Conservation (phyloP, 2,797 vertebrate genomes). For the Euphonia xanthogaster region DNA sequence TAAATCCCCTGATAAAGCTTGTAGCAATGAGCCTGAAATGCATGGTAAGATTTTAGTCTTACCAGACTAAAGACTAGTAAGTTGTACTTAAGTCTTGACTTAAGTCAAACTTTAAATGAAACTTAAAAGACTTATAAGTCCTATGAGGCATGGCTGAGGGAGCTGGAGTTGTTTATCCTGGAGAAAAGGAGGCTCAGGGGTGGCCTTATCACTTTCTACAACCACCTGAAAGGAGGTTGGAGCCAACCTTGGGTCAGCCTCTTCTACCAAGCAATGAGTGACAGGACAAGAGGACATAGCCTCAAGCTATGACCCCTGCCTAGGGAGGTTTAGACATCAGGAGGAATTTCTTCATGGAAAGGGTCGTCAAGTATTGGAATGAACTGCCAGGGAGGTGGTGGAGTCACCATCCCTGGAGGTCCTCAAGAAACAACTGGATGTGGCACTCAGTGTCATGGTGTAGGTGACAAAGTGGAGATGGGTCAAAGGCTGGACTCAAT, state of each 20-base stretch:
- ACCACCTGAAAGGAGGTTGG: not conserved
- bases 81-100: not conserved
- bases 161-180: not conserved
- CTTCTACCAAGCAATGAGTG: not conserved
- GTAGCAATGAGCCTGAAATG: not conserved
- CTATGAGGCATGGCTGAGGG: not conserved
- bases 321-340: not conserved
- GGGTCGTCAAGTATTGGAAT: not conserved
- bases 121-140: not conserved
- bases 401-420: not conserved
- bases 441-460: not conserved
- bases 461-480: not conserved
- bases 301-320: not conserved
- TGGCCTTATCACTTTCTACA: rapidly evolving
- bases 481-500: not conserved
- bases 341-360: not conserved
- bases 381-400: not conserved
- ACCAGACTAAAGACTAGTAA: not conserved
- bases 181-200: not conserved
- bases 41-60: not conserved
- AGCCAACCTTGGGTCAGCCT: rapidly evolving
- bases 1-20: not conserved
- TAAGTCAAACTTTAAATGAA: not conserved
- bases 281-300: not conserved
- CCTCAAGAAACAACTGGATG: not conserved